Percentiles rank a stretch among this genome's conserved stretches.
These are phyloP conservation scores for Rhineura floridana DNA, from an alignment of 2,113 vertebrate species.

Conservation along the genomic window DNA sequence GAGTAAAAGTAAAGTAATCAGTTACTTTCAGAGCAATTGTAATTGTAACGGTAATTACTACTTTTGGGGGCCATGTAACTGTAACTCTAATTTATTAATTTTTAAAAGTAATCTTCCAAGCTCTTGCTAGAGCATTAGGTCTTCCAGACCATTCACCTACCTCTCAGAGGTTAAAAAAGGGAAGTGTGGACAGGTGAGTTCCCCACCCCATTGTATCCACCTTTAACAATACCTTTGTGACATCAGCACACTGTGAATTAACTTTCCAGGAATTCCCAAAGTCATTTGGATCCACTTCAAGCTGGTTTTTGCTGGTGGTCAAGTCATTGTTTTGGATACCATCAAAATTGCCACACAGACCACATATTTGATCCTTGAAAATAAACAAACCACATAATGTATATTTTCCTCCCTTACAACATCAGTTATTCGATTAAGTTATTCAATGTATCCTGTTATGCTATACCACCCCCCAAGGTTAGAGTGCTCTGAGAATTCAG, in stretches of 20 bases:
- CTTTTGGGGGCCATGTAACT: too few relatives aligned
- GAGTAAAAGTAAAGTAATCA: too few relatives aligned
- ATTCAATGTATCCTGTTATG: not conserved
- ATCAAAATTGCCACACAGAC: slow-evolving; percentile 96
- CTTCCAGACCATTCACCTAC: not conserved
- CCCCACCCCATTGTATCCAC: not conserved
- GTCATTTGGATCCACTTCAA: slow-evolving; percentile 88
- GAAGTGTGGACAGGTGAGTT: not conserved
- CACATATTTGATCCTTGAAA: slow-evolving; percentile 88
- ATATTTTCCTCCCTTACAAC: slow-evolving; percentile 9
- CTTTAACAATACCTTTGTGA: slow-evolving; percentile 78
- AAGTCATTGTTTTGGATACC: slow-evolving; percentile 93
- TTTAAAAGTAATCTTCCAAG: too few relatives aligned
- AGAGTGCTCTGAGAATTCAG: not conserved
- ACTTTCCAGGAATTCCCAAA: slow-evolving; percentile 98
- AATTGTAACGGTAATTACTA: too few relatives aligned
- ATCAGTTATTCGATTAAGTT: not conserved
- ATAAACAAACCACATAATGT: slow-evolving; percentile 48
- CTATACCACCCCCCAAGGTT: not conserved
- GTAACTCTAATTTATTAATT: too few relatives aligned
- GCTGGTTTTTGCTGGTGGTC: slow-evolving; percentile 89
- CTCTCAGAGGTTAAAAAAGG: not conserved
- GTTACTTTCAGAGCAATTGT: too few relatives aligned
- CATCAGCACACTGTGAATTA: slow-evolving; percentile 86
- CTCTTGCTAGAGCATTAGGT: not conserved